Evolutionary conservation across 2,888 invertebrate genomes (phyloP).

Genomic region (Lumbricus terrestris): DNA sequence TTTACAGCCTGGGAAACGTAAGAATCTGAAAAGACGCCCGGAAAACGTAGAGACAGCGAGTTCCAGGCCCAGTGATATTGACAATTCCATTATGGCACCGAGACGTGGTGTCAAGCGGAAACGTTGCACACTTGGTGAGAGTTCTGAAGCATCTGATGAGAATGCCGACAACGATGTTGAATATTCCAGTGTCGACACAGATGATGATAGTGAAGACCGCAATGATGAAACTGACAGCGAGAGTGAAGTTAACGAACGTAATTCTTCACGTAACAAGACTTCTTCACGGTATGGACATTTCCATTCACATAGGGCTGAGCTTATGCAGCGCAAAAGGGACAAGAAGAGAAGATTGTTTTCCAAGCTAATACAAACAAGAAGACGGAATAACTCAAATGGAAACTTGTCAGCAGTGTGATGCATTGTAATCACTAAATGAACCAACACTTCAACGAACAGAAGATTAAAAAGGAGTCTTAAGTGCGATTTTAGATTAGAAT

Average conservation of each 20-base stretch:
- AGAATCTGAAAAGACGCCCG: not conserved
- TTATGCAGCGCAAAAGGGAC: constrained; percentile 5
- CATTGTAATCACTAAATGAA: not conserved
- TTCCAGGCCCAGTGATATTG: not conserved
- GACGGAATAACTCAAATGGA: not conserved
- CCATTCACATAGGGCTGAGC: not conserved
- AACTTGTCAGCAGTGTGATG: not conserved
- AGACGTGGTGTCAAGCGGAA: not conserved
- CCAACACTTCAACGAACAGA: not conserved
- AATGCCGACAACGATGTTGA: not conserved
- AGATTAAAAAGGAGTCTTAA: too few relatives aligned
- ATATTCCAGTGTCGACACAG: not conserved
- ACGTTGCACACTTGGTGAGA: not conserved
- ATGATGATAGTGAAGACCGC: not conserved
- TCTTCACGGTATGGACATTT: not conserved
- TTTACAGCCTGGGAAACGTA: not conserved
- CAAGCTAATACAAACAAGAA: not conserved
- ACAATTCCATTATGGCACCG: not conserved
- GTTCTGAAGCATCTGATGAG: not conserved
- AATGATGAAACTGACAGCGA: not conserved
- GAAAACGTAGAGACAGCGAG: not conserved
- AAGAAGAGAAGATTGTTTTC: not conserved
- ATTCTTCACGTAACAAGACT: not conserved
- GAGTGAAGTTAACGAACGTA: not conserved
- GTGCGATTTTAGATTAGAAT: too few relatives aligned